These are phyloP conservation scores for Yasuhikotakia modesta DNA, from an alignment of 2,797 vertebrate species.

Conservation along the genomic window DNA sequence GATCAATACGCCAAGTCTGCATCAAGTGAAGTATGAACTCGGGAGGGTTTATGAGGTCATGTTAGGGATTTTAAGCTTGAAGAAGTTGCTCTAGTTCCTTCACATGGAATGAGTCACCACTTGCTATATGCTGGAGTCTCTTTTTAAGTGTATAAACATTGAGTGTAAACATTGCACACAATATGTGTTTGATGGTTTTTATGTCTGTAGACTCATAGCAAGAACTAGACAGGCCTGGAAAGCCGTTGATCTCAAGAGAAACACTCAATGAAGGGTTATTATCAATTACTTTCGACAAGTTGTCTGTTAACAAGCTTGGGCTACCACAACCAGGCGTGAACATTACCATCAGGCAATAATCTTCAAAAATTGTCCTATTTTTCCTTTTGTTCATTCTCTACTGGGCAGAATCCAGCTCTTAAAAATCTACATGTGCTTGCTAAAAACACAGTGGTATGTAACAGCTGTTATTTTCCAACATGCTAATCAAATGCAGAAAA, in stretches of 20 bases:
- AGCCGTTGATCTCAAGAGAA: neutral
- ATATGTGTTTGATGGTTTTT: neutral
- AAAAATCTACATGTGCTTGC: constrained; percentile 43
- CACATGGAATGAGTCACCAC: constrained; percentile 14
- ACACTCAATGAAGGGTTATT: neutral
- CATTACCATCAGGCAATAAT: constrained; percentile 35
- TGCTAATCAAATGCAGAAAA: constrained; percentile 20
- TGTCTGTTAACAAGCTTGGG: neutral
- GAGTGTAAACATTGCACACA: neutral
- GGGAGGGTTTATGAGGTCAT: constrained; percentile 22
- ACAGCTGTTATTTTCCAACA: constrained; percentile 5
- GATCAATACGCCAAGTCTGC: constrained; percentile 33
- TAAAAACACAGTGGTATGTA: neutral
- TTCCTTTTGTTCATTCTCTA: constrained; percentile 17
- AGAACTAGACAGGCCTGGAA: neutral
- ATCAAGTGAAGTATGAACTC: constrained; percentile 34
- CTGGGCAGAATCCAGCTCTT: constrained; percentile 39
- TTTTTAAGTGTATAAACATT: too few species aligned
- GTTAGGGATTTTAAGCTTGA: neutral
- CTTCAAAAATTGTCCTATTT: constrained; percentile 26
- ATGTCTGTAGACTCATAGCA: neutral
- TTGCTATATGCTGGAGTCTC: neutral
- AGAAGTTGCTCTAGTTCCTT: constrained; percentile 13
- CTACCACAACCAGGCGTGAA: constrained; percentile 16
- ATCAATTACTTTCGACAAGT: too few species aligned